phyloP scores from a whole-genome alignment of 2,113 vertebrate genomes.

The Gymnorhina tibicen region DNA sequence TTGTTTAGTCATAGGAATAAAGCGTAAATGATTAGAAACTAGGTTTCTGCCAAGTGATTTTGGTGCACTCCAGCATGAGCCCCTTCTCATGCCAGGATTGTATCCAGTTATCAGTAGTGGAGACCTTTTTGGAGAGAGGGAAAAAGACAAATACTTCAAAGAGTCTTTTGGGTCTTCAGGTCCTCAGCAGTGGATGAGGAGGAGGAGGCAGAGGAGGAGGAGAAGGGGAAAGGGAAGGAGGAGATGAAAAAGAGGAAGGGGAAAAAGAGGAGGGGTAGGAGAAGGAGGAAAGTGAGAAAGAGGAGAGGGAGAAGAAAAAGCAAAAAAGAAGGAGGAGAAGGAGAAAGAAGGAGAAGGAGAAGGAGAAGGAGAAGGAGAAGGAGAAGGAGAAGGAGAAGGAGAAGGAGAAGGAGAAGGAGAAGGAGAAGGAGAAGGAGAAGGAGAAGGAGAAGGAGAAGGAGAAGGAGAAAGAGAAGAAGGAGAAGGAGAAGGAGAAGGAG shows the following conservation, averaged over 20 bases:
- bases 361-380: too few relatives aligned
- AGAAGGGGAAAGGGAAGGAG: neutral
- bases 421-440: neutral
- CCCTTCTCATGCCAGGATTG: neutral
- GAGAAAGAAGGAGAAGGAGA: neutral
- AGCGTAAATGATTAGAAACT: neutral
- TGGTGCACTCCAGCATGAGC: neutral
- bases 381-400: neutral
- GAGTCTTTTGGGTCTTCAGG: neutral
- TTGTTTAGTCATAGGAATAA: neutral
- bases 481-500: neutral
- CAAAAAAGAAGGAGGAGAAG: neutral
- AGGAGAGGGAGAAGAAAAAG: too few relatives aligned
- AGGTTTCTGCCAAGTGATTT: neutral
- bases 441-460: neutral
- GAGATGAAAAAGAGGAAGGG: neutral
- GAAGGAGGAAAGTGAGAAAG: too few relatives aligned
- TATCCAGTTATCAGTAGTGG: neutral
- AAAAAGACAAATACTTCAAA: neutral
- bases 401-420: too few relatives aligned
- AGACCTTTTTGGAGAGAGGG: neutral
- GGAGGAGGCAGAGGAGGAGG: neutral
- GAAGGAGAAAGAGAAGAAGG: too few relatives aligned
- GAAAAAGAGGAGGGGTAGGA: too few relatives aligned
- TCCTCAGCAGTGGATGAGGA: neutral